Conservation (phyloP, 2,888 invertebrate species). For the Agrenia bidenticulata region DNA sequence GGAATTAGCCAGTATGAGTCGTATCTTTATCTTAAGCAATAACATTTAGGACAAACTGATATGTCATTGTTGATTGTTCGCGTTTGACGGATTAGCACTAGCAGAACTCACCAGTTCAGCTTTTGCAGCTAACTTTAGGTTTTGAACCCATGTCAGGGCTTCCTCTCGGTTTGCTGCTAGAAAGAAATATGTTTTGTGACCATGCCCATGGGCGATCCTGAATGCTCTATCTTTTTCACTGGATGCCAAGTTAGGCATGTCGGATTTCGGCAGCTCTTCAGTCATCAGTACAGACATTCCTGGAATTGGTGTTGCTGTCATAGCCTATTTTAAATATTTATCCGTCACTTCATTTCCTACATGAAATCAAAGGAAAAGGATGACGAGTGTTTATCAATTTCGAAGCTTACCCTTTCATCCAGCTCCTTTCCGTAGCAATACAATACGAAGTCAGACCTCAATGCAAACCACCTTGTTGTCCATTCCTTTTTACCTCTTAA, state of each 20-base stretch:
- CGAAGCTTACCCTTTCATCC: slow-evolving; percentile 43
- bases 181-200: slow-evolving; percentile 49
- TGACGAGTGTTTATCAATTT: neutral
- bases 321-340: slow-evolving; percentile 55
- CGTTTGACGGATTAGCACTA: slow-evolving; percentile 23
- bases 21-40: neutral
- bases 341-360: too few species aligned
- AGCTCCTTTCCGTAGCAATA: slow-evolving; percentile 56
- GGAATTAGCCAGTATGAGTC: too few species aligned
- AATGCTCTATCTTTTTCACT: slow-evolving; percentile 48
- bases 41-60: slow-evolving; percentile 23
- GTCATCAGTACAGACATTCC: slow-evolving; percentile 61
- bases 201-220: slow-evolving; percentile 48
- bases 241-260: slow-evolving; percentile 36
- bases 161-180: slow-evolving; percentile 41
- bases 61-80: slow-evolving; percentile 50
- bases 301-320: slow-evolving; percentile 64
- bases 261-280: slow-evolving; percentile 49
- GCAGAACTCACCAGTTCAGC: slow-evolving; percentile 41
- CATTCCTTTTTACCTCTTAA: slow-evolving; percentile 60
- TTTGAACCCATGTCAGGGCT: slow-evolving; percentile 45
- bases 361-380: too few species aligned
- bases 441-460: slow-evolving; percentile 63
- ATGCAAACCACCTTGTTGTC: slow-evolving; percentile 62
- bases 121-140: slow-evolving; percentile 47